Percentiles rank a stretch among this genome's conserved stretches.
Conservation (phyloP, 2,888 invertebrate genomes). For the Sclerodermus sp. region DNA sequence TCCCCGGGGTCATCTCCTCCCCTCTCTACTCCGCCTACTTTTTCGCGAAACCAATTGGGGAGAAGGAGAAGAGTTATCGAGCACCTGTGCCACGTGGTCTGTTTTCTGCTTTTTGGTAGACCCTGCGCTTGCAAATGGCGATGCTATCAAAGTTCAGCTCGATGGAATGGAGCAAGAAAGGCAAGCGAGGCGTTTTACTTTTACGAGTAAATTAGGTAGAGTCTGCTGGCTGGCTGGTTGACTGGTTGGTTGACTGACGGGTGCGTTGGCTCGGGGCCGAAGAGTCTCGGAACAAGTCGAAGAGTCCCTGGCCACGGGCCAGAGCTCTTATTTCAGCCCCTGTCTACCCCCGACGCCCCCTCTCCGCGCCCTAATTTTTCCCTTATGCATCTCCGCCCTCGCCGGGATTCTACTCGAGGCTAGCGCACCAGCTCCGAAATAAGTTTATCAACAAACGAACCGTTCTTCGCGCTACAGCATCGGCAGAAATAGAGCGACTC, state of each 20-base stretch:
- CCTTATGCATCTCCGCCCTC: too few relatives aligned
- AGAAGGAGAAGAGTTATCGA: too few relatives aligned
- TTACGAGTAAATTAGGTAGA: slow-evolving; percentile 28
- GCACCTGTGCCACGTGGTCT: too few relatives aligned
- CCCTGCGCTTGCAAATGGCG: too few relatives aligned
- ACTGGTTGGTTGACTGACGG: too few relatives aligned
- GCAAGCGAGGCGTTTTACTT: neutral
- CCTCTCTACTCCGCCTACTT: too few relatives aligned
- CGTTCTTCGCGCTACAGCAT: slow-evolving; percentile 11
- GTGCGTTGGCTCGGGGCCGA: slow-evolving; percentile 36
- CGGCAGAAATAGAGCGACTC: slow-evolving; percentile 34
- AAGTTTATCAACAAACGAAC: slow-evolving; percentile 40
- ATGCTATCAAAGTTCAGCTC: too few relatives aligned
- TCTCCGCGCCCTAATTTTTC: neutral
- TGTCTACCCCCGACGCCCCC: slow-evolving; percentile 7
- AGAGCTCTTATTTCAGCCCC: slow-evolving; percentile 30
- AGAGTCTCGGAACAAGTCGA: slow-evolving; percentile 29
- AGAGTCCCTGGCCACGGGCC: slow-evolving; percentile 31
- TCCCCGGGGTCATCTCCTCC: too few relatives aligned
- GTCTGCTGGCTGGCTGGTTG: slow-evolving; percentile 3
- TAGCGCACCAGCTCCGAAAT: slow-evolving; percentile 22
- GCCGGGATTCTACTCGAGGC: slow-evolving; percentile 17
- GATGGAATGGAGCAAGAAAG: too few relatives aligned
- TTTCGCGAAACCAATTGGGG: too few relatives aligned
- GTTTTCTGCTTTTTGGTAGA: too few relatives aligned